Base-by-base conservation (phyloP, 2,113 vertebrate genomes). In the Amblyornis subalaris region DNA sequence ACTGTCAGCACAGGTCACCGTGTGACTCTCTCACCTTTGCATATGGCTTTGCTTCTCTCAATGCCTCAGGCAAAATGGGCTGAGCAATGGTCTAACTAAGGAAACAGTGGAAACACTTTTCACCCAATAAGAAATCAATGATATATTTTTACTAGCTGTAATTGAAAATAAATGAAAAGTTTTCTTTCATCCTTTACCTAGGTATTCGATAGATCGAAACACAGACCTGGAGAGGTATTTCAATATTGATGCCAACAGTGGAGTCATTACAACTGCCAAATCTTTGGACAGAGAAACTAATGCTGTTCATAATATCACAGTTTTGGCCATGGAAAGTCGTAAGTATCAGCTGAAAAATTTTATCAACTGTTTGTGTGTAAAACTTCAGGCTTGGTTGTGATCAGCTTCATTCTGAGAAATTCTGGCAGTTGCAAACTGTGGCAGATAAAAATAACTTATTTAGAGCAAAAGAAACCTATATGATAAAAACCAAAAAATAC, bases 211-310 rank as follows among this genome's bases (percentile, higher is more conserved):
- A 89, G 99, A 99, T 98, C 98, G 99, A 91, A 99, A 99, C 97
- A 99, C 99, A 16, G 99, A 99, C 93, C 95, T 99, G 96, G 99
- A 99, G 96, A 98, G 99, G 58, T 99, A 98, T 97, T 99, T 99
- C 92, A 99, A 99, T 72, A 99, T 99, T 61, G 99, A 99, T 72
- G 99, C 99, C 61, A 97, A 98, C 42, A 99, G 98, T 77, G 99
- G 99, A 36, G 97, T 99, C 93, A 99, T 99, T 95, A 99, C 99
- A 94, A 99, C 99, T 3, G 99, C 99, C 81, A 99, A 99, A 67
- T 95, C 97, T 73, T 98, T 99, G 97, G 99, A 99, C 97, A 98
- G 99, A 61, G 99, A 99, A 96, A 98, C 98, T 51, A 99, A 99
- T 87, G 98, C 98, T 6, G 83, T 99, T 77, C 99, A 99, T 91